Evolutionary conservation across 2,888 invertebrate species (phyloP).

Genomic region (Cinara cedri): DNA sequence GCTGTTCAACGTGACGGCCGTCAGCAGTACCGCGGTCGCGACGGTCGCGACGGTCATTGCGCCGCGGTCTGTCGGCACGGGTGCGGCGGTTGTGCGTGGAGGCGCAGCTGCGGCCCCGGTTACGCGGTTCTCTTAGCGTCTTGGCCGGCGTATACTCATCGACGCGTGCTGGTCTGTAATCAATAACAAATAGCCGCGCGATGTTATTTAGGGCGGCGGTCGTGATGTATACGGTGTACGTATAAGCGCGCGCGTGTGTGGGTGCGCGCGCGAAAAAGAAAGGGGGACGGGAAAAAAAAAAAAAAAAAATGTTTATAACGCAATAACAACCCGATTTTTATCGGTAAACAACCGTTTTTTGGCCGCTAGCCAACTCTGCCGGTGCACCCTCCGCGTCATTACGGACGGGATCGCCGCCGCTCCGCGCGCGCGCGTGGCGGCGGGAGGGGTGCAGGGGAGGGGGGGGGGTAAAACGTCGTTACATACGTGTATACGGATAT

Average conservation of each 20-base stretch:
- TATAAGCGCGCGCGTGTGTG: too few relatives aligned
- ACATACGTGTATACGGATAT: too few relatives aligned
- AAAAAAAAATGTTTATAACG: constrained; percentile 33
- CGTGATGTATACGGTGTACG: neutral
- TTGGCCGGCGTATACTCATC: neutral
- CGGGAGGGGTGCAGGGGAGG: too few relatives aligned
- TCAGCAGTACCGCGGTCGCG: neutral
- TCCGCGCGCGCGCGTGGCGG: too few relatives aligned
- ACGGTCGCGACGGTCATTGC: neutral
- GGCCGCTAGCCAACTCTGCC: constrained; percentile 22
- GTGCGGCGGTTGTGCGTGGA: too few relatives aligned
- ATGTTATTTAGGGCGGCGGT: neutral
- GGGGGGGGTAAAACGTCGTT: too few relatives aligned
- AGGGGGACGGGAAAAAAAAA: neutral
- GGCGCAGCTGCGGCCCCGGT: neutral
- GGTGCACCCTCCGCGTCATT: constrained; percentile 11
- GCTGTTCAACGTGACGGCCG: neutral
- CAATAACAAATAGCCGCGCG: neutral
- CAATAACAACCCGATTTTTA: constrained; percentile 48
- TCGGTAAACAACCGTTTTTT: constrained; percentile 41
- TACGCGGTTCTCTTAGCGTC: neutral
- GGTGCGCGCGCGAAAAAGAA: too few relatives aligned
- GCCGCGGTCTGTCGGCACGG: too few relatives aligned
- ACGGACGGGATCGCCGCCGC: neutral
- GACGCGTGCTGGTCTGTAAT: constrained; percentile 22